Percentiles rank a stretch among this genome's conserved stretches.
Conservation (phyloP, 2,113 vertebrate genomes). For the Tragelaphus imberbis region DNA sequence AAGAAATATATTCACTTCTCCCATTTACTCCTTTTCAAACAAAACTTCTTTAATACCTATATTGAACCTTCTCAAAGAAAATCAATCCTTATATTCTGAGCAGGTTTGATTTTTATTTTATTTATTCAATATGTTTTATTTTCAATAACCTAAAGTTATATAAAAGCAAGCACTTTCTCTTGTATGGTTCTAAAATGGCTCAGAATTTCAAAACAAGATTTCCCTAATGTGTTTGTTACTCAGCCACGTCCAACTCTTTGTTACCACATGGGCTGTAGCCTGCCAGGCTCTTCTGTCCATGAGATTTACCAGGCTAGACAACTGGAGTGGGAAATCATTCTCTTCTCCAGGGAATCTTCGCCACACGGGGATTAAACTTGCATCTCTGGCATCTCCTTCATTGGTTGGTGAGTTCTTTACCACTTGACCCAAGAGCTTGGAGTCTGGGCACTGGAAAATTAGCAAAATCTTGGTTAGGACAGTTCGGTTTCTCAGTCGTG, state of each 20-base stretch:
- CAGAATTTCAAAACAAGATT: background rate
- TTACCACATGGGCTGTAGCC: background rate
- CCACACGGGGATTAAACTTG: accelerated
- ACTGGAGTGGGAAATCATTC: background rate
- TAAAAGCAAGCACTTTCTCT: background rate
- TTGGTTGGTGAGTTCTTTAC: background rate
- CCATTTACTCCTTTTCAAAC: background rate
- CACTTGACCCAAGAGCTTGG: background rate
- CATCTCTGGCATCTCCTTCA: background rate
- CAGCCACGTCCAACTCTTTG: background rate
- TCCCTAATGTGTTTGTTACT: background rate
- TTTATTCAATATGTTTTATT: background rate
- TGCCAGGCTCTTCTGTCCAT: background rate
- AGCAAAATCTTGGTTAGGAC: background rate
- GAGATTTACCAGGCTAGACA: background rate
- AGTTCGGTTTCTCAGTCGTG: background rate
- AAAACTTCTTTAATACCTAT: background rate
- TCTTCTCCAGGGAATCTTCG: background rate
- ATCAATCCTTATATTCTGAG: background rate
- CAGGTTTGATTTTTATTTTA: background rate
- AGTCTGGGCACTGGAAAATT: background rate
- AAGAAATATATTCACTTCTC: background rate
- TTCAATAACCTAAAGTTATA: background rate
- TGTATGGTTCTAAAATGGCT: background rate
- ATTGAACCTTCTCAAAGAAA: background rate